Evolutionary conservation across 2,888 invertebrate species (phyloP).

Genomic region (Cheilosia vernalis): DNA sequence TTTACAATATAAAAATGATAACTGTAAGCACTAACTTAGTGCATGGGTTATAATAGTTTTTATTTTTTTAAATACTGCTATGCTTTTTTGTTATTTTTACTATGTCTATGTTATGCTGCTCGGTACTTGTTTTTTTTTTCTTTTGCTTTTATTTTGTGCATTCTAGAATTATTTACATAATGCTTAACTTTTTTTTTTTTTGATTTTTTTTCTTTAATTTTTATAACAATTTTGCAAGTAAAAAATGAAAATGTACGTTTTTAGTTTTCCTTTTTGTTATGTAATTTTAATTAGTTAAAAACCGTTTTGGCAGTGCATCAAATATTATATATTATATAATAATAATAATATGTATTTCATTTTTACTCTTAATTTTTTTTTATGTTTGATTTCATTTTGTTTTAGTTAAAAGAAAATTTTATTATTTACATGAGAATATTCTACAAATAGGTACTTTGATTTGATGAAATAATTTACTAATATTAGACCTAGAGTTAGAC

Average conservation of each 20-base stretch:
- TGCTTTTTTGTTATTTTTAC: conserved; percentile 27
- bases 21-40: conserved; percentile 73
- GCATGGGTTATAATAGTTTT: conserved; percentile 57
- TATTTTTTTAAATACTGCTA: conserved; percentile 60
- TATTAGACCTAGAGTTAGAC: conserved; percentile 35
- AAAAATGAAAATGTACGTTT: conserved; percentile 69
- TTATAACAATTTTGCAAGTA: conserved; percentile 73
- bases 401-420: conserved; percentile 38
- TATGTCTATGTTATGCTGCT: conserved; percentile 47
- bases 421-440: conserved; percentile 68
- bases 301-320: conserved; percentile 78
- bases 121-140: conserved; percentile 31
- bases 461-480: conserved; percentile 58
- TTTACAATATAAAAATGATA: conserved; percentile 57
- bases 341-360: conserved; percentile 73
- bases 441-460: conserved; percentile 73
- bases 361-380: conserved; percentile 52
- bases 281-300: conserved; percentile 77
- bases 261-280: conserved; percentile 45
- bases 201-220: conserved; percentile 16
- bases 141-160: conserved; percentile 58
- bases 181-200: conserved; percentile 52
- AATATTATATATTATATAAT: conserved; percentile 76
- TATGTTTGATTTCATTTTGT: conserved; percentile 35
- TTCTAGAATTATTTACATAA: conserved; percentile 70